Base-by-base conservation (phyloP, 2,888 invertebrate genomes). In the Erebia epiphron region DNA sequence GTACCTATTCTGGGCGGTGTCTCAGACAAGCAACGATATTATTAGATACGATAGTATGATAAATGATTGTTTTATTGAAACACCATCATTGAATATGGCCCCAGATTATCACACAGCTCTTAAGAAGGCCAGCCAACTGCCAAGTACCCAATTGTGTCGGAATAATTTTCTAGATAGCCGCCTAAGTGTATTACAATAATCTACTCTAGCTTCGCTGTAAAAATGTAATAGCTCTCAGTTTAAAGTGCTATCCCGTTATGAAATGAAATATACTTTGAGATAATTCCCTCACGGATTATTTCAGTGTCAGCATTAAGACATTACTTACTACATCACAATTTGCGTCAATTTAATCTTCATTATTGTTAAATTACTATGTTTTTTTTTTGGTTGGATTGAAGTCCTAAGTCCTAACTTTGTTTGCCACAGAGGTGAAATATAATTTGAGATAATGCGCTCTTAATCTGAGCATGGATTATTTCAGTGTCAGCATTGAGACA, bases 161-260 rank as follows among this genome's bases (percentile, higher is more conserved):
- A 26, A 21, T 57, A 11, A 57, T 57, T 57, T 57, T 57, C 56
- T 57, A 57, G 56, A 57, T 21, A 14, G 14, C 13, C 14, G 21
- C 56, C 13, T 26, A 57, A 57, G 56, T 57, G 56, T 57, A 57
- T 57, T 57, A 57, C 26, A 57, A 57, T 26, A 57, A 26, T 57
- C 26, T 57, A 26, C 56, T 21, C 14, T 21, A 18, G 54, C 56
- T 57, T 57, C 56, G 14, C 56, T 57, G 56, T 57, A 57, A 57
- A 57, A 57, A 26, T 14, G 13, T 57, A 57, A 26, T 14, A 14
- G 56, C 56, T 57, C 13, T 13, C 5, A 57, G 14, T 57, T 57
- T 57, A 57, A 57, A 26, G 56, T 14, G 56, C 11, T 57, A 10
- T 13, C 26, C 56, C 26, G 14, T 57, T 57, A 57, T 57, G 21